Evolutionary conservation across 2,113 vertebrate species (phyloP), one percentile per base, ranked within the genome.

Genomic region (Ctenomys sociabilis): DNA sequence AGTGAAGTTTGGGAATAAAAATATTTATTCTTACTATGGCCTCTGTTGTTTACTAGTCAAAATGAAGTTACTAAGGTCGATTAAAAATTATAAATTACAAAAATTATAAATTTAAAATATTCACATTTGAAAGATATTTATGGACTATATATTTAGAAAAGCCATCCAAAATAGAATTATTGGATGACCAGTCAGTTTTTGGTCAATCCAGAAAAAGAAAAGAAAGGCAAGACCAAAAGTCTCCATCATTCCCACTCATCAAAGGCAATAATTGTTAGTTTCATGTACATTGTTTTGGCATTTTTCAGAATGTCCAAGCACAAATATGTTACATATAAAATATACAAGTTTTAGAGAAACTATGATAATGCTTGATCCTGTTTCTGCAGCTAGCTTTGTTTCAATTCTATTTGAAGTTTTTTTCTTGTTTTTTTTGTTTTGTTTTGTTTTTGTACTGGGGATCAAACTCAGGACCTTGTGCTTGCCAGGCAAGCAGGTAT

Each of bases 81-180:
- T 88, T 84, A 84, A 63, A 78, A 35, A 72, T 43, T 87, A 68
- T 35, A 77, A 68, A 84, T 77, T 85, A n/a, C n/a, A 84, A 63
- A 78, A 35, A 72, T 43, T 87, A 68, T 35, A 77, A 68, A 84
- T 77, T 85, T 35, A 70, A 81, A 84, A 85, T 82, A 19, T 64
- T 93, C 86, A 68, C 64, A 37, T 73, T 77, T 84, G 52, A 77
- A 77, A 72, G 8, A 21, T 92, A 77, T 59, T 86, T 88, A 52
- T 89, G n/a, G 43, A 1, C 40, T 45, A 68, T 49, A 54, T 43
- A 92, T 66, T 54, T 95, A 40, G 57, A 84, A 80, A 93, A 52
- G 37, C 16, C 26, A n/a, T 7, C 52, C 32, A 30, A 78, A 86
- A n/a, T n/a, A n/a, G n/a, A n/a, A n/a, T n/a, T n/a, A n/a, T n/a